Evolutionary conservation across 2,888 invertebrate species (phyloP), one percentile per base, ranked within the genome.

Genomic region (Heterodera filipjevi): DNA sequence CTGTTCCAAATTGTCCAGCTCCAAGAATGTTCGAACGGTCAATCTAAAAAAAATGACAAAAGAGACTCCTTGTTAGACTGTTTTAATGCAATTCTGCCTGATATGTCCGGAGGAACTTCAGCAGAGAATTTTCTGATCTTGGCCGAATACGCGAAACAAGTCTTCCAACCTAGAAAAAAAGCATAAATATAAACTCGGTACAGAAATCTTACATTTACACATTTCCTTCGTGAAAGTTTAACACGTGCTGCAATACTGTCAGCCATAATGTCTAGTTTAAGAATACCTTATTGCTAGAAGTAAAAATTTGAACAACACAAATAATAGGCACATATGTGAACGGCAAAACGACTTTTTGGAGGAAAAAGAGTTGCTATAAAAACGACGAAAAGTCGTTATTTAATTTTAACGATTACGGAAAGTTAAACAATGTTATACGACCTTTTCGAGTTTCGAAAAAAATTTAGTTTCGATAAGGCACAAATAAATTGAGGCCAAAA

Each of bases 1-100:
- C 98, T 85, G 96, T 95, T 77, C 99, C 99, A 91, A 99, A 99
- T 91, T 99, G 99, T 0, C 99, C 98, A 3, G 96, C 96, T 77
- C 99, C 98, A 46, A 99, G 92, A 81, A 95, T 94, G 91, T 99
- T 97, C 89, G 97, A 97, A 0, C 96, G 95, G 90, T 94, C 71
- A 8, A 87, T 83, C 83, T 84, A 53, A 32, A 70, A 33, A 22
- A 49, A 5, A 49, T 39, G 39, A 30, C 33, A 66, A 16, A 68
- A 16, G 16, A 68, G 0, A 16, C 22, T 12, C 6, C 39, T 39
- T 39, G 12, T 39, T 39, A 39, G 8, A 39, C 16, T 30, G 16
- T 5, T 16, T 33, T 22, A 27, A 19, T 30, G 3, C 68, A 35
- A 68, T 68, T 35, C 6, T 35, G 27, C 68, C 35, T 68, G 32